These are phyloP conservation scores for Zeugodacus cucurbitae DNA, from an alignment of 1,140 invertebrate species.

Conservation along the genomic window DNA sequence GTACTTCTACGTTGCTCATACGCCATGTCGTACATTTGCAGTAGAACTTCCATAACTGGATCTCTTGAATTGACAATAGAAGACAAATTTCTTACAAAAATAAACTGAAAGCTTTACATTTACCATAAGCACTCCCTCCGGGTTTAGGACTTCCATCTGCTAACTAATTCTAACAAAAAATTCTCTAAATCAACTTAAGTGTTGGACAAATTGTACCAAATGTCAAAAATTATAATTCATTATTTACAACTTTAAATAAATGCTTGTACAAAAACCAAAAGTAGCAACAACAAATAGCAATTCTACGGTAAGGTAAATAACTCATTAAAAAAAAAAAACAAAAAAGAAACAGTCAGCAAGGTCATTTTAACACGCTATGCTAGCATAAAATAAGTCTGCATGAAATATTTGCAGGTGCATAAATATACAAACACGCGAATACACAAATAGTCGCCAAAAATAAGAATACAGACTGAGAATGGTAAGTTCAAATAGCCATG, in stretches of 20 bases:
- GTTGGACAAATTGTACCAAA: background rate
- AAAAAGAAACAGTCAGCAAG: background rate
- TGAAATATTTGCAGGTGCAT: background rate
- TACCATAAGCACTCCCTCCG: too few species aligned
- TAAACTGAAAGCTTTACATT: too few species aligned
- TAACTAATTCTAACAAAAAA: background rate
- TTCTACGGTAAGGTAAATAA: background rate
- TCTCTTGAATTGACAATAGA: too few species aligned
- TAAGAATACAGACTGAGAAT: background rate
- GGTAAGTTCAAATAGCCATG: background rate
- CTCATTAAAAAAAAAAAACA: background rate
- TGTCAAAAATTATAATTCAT: background rate
- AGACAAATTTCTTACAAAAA: too few species aligned
- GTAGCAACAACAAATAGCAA: background rate
- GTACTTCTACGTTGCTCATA: background rate
- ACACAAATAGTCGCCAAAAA: background rate
- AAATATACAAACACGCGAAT: background rate
- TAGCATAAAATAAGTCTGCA: background rate
- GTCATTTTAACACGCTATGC: background rate
- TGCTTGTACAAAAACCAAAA: background rate
- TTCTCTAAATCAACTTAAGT: background rate
- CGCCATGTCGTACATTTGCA: background rate
- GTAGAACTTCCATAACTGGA: too few species aligned
- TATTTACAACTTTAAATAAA: background rate
- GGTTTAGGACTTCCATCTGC: background rate